Evolutionary conservation across 2,888 invertebrate species (phyloP).

Genomic region (Branchipolynoe longqiensis): DNA sequence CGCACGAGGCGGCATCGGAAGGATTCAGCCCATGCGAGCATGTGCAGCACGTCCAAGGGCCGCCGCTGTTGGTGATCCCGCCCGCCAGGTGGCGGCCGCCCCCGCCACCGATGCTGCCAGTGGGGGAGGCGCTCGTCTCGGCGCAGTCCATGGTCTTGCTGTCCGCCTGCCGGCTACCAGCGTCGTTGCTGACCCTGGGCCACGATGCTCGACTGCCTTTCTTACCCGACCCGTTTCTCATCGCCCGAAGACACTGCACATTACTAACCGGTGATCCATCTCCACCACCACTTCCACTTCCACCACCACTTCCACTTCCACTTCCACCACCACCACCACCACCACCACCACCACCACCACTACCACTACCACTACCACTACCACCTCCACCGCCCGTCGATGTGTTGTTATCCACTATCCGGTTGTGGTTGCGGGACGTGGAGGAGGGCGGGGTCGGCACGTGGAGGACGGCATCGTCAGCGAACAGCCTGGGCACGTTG

Average conservation of each 20-base stretch:
- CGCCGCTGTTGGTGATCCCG: neutral
- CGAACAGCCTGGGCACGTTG: conserved; percentile 67
- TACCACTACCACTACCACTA: neutral
- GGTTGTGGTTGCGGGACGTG: conserved; percentile 67
- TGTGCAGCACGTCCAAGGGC: neutral
- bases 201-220: neutral
- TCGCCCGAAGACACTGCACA: no score
- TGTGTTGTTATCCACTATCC: conserved; percentile 64
- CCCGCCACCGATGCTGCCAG: neutral
- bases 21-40: neutral
- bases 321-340: neutral
- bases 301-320: neutral
- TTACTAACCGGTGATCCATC: no score
- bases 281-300: no score
- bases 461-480: conserved; percentile 36
- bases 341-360: neutral
- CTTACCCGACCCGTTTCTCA: neutral
- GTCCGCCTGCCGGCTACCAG: neutral
- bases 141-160: neutral
- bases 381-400: neutral
- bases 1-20: neutral
- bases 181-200: neutral
- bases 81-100: neutral
- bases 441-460: conserved; percentile 61
- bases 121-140: neutral